Conservation (phyloP, 1,140 invertebrate genomes). For the Pissodes strobi region DNA sequence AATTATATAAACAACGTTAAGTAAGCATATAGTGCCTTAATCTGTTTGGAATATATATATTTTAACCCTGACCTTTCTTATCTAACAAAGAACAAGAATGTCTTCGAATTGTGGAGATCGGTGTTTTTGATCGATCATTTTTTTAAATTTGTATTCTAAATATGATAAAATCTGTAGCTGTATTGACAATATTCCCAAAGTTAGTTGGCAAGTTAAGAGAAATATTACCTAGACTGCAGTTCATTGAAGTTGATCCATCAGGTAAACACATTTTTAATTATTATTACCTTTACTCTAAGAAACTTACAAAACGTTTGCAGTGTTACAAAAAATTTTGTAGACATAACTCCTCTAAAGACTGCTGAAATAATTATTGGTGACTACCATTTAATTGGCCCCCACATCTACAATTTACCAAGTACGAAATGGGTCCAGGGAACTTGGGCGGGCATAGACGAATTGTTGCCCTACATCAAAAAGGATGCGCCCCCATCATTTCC, state of each 20-base stretch:
- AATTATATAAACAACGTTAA: too few relatives aligned
- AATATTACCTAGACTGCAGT: conserved; percentile 45
- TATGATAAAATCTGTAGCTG: conserved; percentile 30
- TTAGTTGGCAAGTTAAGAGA: conserved; percentile 48
- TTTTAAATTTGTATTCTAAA: background rate
- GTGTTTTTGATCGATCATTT: too few relatives aligned
- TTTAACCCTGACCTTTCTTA: too few relatives aligned
- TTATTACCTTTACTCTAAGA: background rate
- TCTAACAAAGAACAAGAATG: too few relatives aligned
- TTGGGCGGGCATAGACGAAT: conserved; percentile 58
- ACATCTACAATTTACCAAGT: conserved; percentile 52
- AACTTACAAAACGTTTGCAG: too few relatives aligned
- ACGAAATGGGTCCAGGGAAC: conserved; percentile 60
- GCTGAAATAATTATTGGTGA: conserved; percentile 56
- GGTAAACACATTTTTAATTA: conserved; percentile 1
- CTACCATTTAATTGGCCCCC: conserved; percentile 53
- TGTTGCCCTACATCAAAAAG: conserved; percentile 42
- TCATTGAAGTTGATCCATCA: conserved; percentile 31
- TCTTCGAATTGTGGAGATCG: too few relatives aligned
- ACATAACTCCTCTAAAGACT: background rate
- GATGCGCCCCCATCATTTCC: conserved; percentile 35
- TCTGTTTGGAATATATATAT: too few relatives aligned
- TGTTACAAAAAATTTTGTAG: conserved; percentile 23
- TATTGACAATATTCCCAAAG: conserved; percentile 50
- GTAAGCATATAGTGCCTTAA: too few relatives aligned